These are phyloP conservation scores for Drosophila cyrtoloma DNA, from an alignment of 2,888 invertebrate species.

Conservation along the genomic window DNA sequence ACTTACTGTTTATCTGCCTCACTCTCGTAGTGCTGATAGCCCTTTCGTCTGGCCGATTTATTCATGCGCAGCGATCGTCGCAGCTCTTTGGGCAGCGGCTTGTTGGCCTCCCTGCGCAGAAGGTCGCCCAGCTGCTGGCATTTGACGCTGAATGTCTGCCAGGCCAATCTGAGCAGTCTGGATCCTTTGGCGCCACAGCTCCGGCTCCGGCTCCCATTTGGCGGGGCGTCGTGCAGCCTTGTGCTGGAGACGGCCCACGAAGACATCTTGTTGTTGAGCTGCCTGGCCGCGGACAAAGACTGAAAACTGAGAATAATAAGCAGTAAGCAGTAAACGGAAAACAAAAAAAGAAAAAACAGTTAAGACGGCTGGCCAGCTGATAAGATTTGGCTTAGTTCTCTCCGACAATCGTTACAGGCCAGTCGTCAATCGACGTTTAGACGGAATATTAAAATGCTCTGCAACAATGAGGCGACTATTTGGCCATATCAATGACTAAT, in stretches of 20 bases:
- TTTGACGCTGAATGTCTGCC: constrained; percentile 73
- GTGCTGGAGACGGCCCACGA: constrained; percentile 66
- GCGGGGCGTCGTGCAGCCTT: constrained; percentile 41
- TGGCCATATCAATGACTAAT: constrained; percentile 33
- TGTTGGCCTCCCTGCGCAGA: constrained; percentile 69
- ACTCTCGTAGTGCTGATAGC: constrained; percentile 73
- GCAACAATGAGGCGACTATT: constrained; percentile 27
- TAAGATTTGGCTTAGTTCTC: constrained; percentile 46
- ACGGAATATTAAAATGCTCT: constrained; percentile 11
- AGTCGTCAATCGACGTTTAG: background rate
- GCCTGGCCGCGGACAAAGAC: constrained; percentile 51
- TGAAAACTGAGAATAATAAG: constrained; percentile 23
- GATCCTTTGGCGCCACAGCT: constrained; percentile 19
- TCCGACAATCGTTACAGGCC: background rate
- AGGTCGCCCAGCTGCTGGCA: constrained; percentile 67
- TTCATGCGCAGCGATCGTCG: constrained; percentile 78
- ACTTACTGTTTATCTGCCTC: constrained; percentile 80
- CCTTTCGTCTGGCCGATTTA: constrained; percentile 78
- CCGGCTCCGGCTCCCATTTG: constrained; percentile 4
- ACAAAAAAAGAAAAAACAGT: background rate
- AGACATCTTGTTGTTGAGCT: constrained; percentile 53
- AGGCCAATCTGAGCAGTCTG: constrained; percentile 59
- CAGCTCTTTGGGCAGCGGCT: constrained; percentile 78
- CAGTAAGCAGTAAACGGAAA: background rate
- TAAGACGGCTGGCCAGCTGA: constrained; percentile 35